Evolutionary conservation across 2,888 invertebrate species (phyloP), one percentile per base, ranked within the genome.

Genomic region (Agriopis leucophaearia): DNA sequence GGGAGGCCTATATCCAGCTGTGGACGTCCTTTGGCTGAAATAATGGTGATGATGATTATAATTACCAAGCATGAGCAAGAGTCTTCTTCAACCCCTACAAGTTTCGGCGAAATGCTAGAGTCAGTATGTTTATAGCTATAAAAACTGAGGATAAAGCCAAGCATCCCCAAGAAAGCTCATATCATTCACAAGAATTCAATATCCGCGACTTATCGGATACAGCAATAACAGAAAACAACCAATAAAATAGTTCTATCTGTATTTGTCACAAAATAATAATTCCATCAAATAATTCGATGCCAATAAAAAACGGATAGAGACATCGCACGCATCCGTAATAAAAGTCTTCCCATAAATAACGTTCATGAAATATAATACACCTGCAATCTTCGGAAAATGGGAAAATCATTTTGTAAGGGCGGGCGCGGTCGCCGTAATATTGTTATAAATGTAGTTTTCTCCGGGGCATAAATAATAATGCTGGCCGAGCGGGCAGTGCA

Each of bases 301-400:
- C 88, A 90, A 91, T 92, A 92, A 93, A 93, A 92, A 89, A 87
- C 87, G 88, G 90, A 94, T 92, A 91, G 92, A 93, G 94, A 91
- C 93, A 91, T 92, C 84, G 93, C 93, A 94, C 94, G 94, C 92
- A 92, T 93, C 90, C 87, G 93, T 92, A 93, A 93, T 94, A 94
- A 93, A 94, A 94, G 91, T 94, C 92, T 86, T 88, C 83, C 89
- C 91, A 92, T 94, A 94, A 94, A 94, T 94, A 94, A 94, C 91
- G 89, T 88, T 92, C 94, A 94, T 93, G 94, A 94, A 94, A 94
- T 93, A 93, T 94, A 94, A 94, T 94, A 94, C 89, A 94, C 93
- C 94, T 94, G 93, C 93, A 94, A 94, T 94, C 92, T 94, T 92
- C 85, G 83, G 92, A 87, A 94, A 94, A 94, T 94, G 91, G 92